Evolutionary conservation across 2,888 invertebrate species (phyloP).

Genomic region (Eupeodes luniger): DNA sequence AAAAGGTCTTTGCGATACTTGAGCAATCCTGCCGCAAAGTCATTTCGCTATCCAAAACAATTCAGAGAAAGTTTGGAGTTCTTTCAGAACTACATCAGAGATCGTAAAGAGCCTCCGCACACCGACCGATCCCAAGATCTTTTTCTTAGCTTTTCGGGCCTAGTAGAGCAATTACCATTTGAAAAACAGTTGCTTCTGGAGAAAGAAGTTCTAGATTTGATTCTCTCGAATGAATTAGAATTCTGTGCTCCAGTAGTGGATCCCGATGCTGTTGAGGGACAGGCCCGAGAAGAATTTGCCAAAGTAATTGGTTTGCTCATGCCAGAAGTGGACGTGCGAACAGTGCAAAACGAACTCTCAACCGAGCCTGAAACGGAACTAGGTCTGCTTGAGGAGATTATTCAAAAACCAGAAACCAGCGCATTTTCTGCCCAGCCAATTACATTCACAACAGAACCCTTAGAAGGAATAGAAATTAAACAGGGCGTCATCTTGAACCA

Average conservation of each 20-base stretch:
- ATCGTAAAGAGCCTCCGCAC: slow-evolving; percentile 42
- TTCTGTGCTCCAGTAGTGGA: slow-evolving; percentile 63
- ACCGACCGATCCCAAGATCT: slow-evolving; percentile 50
- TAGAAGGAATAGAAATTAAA: neutral
- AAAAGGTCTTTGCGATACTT: slow-evolving; percentile 54
- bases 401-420: slow-evolving; percentile 17
- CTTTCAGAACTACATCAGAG: slow-evolving; percentile 66
- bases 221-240: slow-evolving; percentile 60
- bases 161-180: slow-evolving; percentile 53
- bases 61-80: slow-evolving; percentile 66
- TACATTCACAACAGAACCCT: neutral
- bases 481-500: slow-evolving; percentile 25
- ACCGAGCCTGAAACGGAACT: slow-evolving; percentile 45
- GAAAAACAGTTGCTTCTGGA: slow-evolving; percentile 62
- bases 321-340: slow-evolving; percentile 54
- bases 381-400: slow-evolving; percentile 21
- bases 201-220: slow-evolving; percentile 50
- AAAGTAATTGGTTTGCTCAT: slow-evolving; percentile 61
- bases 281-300: slow-evolving; percentile 60
- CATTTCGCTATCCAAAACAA: slow-evolving; percentile 61
- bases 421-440: neutral
- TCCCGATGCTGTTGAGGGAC: slow-evolving; percentile 34
- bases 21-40: slow-evolving; percentile 64
- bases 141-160: slow-evolving; percentile 26
- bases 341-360: slow-evolving; percentile 53